phyloP scores from a whole-genome alignment of 1,140 invertebrate species.

The Cydia fagiglandana region DNA sequence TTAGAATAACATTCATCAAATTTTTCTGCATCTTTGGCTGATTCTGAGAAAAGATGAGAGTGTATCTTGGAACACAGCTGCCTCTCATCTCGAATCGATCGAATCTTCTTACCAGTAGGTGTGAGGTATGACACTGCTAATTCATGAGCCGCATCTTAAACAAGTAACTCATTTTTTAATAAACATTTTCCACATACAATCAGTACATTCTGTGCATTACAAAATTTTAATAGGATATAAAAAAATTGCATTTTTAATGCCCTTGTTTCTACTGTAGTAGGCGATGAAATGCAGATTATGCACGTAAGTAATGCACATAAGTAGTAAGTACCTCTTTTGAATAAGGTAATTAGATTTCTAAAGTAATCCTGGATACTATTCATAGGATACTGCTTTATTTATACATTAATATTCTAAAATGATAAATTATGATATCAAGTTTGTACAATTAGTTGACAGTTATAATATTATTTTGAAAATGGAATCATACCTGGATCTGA shows the following conservation, averaged over 20 bases:
- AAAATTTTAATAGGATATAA: neutral
- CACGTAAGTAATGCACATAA: neutral
- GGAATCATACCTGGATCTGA: constrained; percentile 66
- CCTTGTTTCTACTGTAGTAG: neutral
- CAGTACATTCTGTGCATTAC: too few relatives aligned
- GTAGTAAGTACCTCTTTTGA: constrained; percentile 43
- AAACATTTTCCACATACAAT: too few relatives aligned
- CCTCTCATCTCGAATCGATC: constrained; percentile 58
- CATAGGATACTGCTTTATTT: constrained; percentile 44
- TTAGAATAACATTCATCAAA: constrained; percentile 74
- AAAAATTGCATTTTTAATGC: neutral
- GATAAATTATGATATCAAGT: constrained; percentile 31
- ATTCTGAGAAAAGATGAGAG: constrained; percentile 54
- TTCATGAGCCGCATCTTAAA: constrained; percentile 73
- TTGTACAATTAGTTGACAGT: constrained; percentile 38
- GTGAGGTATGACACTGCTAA: constrained; percentile 72
- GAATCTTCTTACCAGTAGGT: constrained; percentile 56
- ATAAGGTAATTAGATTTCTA: constrained; percentile 49
- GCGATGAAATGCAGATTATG: neutral
- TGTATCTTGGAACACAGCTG: constrained; percentile 71
- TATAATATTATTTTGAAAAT: constrained; percentile 54
- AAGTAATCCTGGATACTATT: constrained; percentile 59
- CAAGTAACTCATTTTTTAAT: constrained; percentile 9
- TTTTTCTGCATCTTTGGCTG: constrained; percentile 69
- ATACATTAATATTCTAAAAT: constrained; percentile 35